Base-by-base conservation (phyloP, 2,797 vertebrate genomes). In the Siniperca undulata region DNA sequence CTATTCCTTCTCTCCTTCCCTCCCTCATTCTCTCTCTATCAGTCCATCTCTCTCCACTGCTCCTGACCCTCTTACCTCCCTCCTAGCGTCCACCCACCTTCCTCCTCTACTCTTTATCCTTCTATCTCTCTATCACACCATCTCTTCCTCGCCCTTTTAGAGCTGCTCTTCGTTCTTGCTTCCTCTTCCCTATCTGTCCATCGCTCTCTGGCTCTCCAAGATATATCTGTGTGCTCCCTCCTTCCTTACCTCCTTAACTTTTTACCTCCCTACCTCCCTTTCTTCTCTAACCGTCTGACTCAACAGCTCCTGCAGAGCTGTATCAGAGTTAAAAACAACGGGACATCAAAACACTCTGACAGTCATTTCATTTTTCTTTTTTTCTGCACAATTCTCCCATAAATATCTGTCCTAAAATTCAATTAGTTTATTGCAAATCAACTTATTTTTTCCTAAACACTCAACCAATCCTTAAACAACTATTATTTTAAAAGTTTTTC, bases 161-260 rank as follows among this genome's bases (percentile, higher is more conserved):
- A 83, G 82, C 68, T 72, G 76, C 87, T 91, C 89, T 92, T 85
- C 89, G 74, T 83, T 86, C 84, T 78, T 84, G 59, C 82, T 80
- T 87, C 84, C 74, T 86, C 84, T 74, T 78, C 44, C 53, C 58
- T 90, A 90, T 91, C 89, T 44, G 62, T 61, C 87, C 70, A 84
- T 90, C 90, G 83, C 74, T 70, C 74, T 38, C 64, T 70, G 77
- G 68, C 73, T 86, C 65, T 85, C 74, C 36, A 44, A 84, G 85
- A 91, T 86, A 80, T 74, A 84, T 80, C 65, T 53, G 58, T 9
- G 22, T 24, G 48, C 56, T 34, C 16, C 30, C 74, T 80, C 36
- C 50, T 1, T 73, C 70, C 70, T 55, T 67, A 60, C 65, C 64
- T 76, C 73, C 62, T 65, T 67, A 52, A 58, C 67, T 77, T 73